Conservation (phyloP, 2,888 invertebrate genomes). For the Ligdia adustata region DNA sequence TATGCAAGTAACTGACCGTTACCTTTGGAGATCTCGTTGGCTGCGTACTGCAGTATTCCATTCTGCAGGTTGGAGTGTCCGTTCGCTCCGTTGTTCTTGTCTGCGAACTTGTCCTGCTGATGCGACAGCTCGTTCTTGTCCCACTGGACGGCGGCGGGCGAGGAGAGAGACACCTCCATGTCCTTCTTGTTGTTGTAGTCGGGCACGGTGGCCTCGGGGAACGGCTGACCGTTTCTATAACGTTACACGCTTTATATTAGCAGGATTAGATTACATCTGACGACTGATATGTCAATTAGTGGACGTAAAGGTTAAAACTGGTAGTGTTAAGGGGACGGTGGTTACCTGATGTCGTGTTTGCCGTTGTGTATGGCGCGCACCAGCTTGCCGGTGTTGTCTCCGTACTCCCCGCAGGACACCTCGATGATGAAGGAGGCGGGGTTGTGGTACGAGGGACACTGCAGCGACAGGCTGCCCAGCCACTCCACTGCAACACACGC, state of each 20-base stretch:
- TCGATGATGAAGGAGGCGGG: slow-evolving; percentile 98
- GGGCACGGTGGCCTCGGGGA: slow-evolving; percentile 84
- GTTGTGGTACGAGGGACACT: slow-evolving; percentile 98
- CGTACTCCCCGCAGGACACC: slow-evolving; percentile 98
- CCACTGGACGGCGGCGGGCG: slow-evolving; percentile 51
- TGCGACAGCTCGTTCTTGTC: slow-evolving; percentile 82
- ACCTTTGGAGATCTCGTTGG: slow-evolving; percentile 86
- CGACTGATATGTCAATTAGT: too few species aligned
- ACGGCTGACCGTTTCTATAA: slow-evolving; percentile 88
- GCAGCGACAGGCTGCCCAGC: slow-evolving; percentile 90
- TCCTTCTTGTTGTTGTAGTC: slow-evolving; percentile 81
- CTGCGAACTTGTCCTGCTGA: slow-evolving; percentile 61
- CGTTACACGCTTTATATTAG: too few species aligned
- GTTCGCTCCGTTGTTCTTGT: slow-evolving; percentile 65
- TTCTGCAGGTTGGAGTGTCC: slow-evolving; percentile 71
- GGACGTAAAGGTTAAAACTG: too few species aligned
- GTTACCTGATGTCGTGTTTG: slow-evolving; percentile 88
- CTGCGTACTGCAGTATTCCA: slow-evolving; percentile 81
- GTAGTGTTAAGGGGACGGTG: too few species aligned
- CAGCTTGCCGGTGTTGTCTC: slow-evolving; percentile 93
- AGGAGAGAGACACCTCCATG: slow-evolving; percentile 65
- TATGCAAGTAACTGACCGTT: too few species aligned
- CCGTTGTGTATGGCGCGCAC: slow-evolving; percentile 95
- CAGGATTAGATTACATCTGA: too few species aligned
- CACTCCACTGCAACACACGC: slow-evolving; percentile 70